Percentiles rank a stretch among this genome's conserved stretches.
Conservation (phyloP, 2,113 vertebrate genomes). For the Salvelinus alpinus region DNA sequence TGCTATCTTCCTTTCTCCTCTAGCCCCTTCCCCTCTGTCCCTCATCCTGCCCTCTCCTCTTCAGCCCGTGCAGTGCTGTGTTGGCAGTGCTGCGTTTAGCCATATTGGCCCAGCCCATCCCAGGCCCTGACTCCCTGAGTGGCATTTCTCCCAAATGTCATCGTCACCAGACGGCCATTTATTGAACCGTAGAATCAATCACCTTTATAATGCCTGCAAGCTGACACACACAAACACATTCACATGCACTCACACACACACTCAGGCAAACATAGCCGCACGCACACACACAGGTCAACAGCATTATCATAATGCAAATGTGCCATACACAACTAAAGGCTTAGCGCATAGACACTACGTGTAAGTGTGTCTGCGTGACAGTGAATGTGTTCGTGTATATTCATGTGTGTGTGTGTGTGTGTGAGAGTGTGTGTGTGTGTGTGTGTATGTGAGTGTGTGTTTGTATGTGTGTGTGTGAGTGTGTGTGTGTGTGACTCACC, state of each 20-base stretch:
- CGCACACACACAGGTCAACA: slow-evolving; percentile 27
- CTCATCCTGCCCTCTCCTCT: no score
- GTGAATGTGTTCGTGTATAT: background rate
- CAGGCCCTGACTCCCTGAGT: slow-evolving; percentile 72
- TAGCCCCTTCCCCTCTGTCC: no score
- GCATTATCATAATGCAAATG: slow-evolving; percentile 65
- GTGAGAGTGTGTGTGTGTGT: slow-evolving; percentile 8
- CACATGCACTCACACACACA: background rate
- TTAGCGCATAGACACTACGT: background rate
- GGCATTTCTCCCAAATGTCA: slow-evolving; percentile 87
- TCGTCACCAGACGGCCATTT: slow-evolving; percentile 76
- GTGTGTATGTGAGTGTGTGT: background rate
- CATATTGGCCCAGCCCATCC: slow-evolving; percentile 81
- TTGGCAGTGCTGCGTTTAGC: no score
- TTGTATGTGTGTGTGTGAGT: slow-evolving; percentile 11
- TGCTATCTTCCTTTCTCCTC: no score
- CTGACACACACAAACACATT: slow-evolving; percentile 65
- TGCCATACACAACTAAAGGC: background rate
- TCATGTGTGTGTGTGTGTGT: slow-evolving; percentile 6
- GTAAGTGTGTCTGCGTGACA: no score
- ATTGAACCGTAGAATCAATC: slow-evolving; percentile 82
- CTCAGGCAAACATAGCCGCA: background rate
- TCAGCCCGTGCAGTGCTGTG: slow-evolving; percentile 26
- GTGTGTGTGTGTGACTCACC: background rate
- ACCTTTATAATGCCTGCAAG: slow-evolving; percentile 76